Evolutionary conservation across 2,888 invertebrate species (phyloP).

Genomic region (Stegana nigrithorax): DNA sequence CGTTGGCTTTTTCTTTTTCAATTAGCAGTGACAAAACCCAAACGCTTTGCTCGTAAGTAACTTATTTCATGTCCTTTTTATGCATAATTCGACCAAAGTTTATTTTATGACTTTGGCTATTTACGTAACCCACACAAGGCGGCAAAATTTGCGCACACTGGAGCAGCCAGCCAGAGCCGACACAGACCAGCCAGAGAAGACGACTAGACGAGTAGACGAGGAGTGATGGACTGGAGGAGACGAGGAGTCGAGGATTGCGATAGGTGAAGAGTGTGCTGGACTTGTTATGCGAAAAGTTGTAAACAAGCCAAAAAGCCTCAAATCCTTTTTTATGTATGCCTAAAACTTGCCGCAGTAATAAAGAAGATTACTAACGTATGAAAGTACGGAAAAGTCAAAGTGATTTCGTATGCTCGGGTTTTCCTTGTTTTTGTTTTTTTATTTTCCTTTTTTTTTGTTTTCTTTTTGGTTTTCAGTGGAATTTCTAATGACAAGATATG

Average conservation of each 20-base stretch:
- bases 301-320: conserved; percentile 35
- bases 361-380: conserved; percentile 57
- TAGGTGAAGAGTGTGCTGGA: background rate
- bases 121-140: conserved; percentile 22
- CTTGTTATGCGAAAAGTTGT: conserved; percentile 54
- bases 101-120: conserved; percentile 53
- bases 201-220: no score
- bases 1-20: no score
- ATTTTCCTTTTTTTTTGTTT: background rate
- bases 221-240: no score
- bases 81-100: conserved; percentile 50
- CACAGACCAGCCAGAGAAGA: background rate
- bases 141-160: background rate
- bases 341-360: conserved; percentile 59
- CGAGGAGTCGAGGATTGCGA: no score
- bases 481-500: no score
- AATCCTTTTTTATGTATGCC: conserved; percentile 53
- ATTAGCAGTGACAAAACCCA: background rate
- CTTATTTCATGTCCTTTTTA: background rate
- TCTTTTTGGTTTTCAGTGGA: background rate
- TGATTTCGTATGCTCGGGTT: conserved; percentile 31
- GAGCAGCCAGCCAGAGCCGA: background rate
- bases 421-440: background rate
- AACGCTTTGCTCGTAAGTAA: conserved; percentile 3
- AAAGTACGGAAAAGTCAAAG: conserved; percentile 34